Base-by-base conservation (phyloP, 2,113 vertebrate species). In the Aplodontia rufa region DNA sequence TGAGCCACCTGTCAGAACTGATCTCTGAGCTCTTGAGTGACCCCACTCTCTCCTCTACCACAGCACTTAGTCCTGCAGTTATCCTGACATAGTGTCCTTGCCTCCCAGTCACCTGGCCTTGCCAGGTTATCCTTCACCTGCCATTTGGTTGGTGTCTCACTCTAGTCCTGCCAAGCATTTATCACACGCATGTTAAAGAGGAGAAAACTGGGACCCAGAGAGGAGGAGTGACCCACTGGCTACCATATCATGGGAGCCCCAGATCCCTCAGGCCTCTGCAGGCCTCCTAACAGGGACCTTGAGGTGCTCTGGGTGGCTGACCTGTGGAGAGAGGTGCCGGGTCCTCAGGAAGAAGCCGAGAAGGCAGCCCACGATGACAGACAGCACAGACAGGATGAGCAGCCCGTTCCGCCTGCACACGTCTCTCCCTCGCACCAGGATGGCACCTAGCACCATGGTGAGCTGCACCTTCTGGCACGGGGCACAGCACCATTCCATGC, bases 301-400 rank as follows among this genome's bases (percentile, higher is more conserved):
- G 2, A 10, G 87, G 26, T 37, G n/a, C 55, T 49, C 58, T 0
- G 0, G 32, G 30, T 40, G 79, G 42, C 99, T 98, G 97, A 99
- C 99, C 99, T 99, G 99, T 96, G 99, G 99, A 0, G 99, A 99
- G 95, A 99, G 99, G 64, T 98, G 98, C 91, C 98, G 99, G 0
- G 99, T 99, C 97, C 99, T 98, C 93, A 99, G 99, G 98, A 99
- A 99, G 98, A 99, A 99, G 87, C 99, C 99, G 1, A 99, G 98
- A 92, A 99, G 99, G 97, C 99, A 99, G 95, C 99, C 99, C 42
- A 99, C 98, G 81, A 99, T 99, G 98, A 99, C 99, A 0, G 99
- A 99, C 75, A 99, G 68, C 93, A 99, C 99, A 0, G 99, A 99
- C 88, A 99, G 98, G 98, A 99, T 99, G 97, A 99, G 99, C 96